Evolutionary conservation across 2,888 invertebrate genomes (phyloP).

Genomic region (Trileptium ribeirensis): DNA sequence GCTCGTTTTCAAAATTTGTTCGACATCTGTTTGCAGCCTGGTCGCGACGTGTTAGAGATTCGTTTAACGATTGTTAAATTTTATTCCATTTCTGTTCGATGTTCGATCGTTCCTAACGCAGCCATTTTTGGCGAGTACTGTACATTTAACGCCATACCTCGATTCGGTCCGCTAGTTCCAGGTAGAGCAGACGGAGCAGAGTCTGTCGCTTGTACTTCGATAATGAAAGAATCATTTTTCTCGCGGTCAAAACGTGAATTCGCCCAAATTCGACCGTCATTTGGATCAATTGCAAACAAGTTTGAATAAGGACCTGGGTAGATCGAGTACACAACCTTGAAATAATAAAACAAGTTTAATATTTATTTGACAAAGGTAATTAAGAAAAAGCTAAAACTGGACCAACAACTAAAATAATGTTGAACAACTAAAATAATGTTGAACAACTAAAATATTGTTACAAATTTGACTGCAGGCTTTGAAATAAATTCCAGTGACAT

Average conservation of each 20-base stretch:
- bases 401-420: not conserved
- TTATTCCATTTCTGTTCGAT: no score
- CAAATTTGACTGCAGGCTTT: no score
- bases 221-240: constrained; percentile 85
- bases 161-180: constrained; percentile 44
- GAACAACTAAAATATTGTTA: not conserved
- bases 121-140: no score
- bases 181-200: constrained; percentile 80
- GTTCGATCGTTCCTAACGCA: no score
- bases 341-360: no score
- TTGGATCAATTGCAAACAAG: constrained; percentile 81
- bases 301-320: constrained; percentile 38
- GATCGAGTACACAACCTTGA: constrained; percentile 43
- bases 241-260: constrained; percentile 93
- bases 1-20: no score
- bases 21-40: no score
- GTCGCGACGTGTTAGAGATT: no score
- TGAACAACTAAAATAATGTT: not conserved
- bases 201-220: constrained; percentile 92
- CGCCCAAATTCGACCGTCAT: constrained; percentile 90
- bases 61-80: no score
- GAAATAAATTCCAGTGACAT: no score
- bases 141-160: constrained; percentile 34
- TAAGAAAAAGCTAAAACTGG: not conserved
- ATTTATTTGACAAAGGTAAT: no score